Evolutionary conservation across 1,140 invertebrate genomes (phyloP), one percentile per base, ranked within the genome.

Genomic region (Stegodyphus dumicola): DNA sequence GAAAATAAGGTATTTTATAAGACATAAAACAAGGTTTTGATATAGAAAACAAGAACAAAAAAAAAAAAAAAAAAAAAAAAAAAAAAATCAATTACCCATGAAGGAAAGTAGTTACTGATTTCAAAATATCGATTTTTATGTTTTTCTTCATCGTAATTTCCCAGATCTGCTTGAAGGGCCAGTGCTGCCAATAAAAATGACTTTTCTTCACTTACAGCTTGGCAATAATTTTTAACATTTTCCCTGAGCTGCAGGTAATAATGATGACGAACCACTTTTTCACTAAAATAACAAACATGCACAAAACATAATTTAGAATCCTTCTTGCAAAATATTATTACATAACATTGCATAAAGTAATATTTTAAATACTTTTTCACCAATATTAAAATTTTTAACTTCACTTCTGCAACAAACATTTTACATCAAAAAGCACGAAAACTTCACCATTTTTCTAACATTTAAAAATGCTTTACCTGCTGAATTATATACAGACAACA

Each of bases 231-330:
- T 48, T 93, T 88, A 48, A 97, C 94, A 91, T 99, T 99, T 89
- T 97, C 94, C 60, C 95, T 94, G 89, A 99, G 91, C 92, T 99
- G 97, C 87, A 97, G 93, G 91, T 97, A 99, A 90, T 99, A 99
- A 89, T 98, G 94, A 89, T 96, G 95, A 48, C 96, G 92, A 9
- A 96, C 96, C 81, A 95, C 93, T 89, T 96, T 95, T 92, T 98
- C 96, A 91, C 94, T 70, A 91, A 91, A 86, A 88, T 80, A 70
- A 76, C 33, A 33, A 33, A 33, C 33, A 33, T 70, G 13, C 67
- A 49, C 67, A 70, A n/a, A 5, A 5, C 6, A 17, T 70, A 33
- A 33, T 11, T 49, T 33, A 1, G 3, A 33, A 33, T 33, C 33
- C 33, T 33, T 33, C 33, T 33, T 33, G 33, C 33, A 33, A 33